phyloP scores from a whole-genome alignment of 2,797 vertebrate species.

The Monodelphis domestica region DNA sequence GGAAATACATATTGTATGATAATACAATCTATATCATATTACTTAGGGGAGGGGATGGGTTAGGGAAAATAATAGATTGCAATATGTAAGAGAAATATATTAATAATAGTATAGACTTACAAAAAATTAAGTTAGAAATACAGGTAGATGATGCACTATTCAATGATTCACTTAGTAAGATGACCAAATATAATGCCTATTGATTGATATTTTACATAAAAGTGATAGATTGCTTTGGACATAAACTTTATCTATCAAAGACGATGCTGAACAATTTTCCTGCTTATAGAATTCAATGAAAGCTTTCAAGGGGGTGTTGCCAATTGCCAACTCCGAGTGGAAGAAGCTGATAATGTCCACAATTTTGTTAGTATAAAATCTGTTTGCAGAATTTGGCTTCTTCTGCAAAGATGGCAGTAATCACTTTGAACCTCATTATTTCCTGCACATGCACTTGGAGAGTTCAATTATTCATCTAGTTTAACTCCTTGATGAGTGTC shows the following conservation, averaged over 20 bases:
- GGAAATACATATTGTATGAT: no score
- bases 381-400: neutral
- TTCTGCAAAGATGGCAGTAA: neutral
- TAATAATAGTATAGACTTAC: no score
- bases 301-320: neutral
- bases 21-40: no score
- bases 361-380: neutral
- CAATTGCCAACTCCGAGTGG: slow-evolving; percentile 15
- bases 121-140: neutral
- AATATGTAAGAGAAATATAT: no score
- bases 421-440: neutral
- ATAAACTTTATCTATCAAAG: neutral
- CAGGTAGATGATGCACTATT: neutral
- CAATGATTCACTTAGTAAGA: neutral
- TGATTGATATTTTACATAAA: neutral
- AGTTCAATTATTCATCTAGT: neutral
- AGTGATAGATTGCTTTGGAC: neutral
- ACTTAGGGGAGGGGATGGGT: no score
- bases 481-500: neutral
- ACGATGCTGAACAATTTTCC: neutral
- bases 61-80: no score
- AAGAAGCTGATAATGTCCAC: neutral
- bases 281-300: neutral
- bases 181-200: neutral
- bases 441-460: neutral